phyloP scores from a whole-genome alignment of 2,888 invertebrate species.

The Tolmerus cingulatus region DNA sequence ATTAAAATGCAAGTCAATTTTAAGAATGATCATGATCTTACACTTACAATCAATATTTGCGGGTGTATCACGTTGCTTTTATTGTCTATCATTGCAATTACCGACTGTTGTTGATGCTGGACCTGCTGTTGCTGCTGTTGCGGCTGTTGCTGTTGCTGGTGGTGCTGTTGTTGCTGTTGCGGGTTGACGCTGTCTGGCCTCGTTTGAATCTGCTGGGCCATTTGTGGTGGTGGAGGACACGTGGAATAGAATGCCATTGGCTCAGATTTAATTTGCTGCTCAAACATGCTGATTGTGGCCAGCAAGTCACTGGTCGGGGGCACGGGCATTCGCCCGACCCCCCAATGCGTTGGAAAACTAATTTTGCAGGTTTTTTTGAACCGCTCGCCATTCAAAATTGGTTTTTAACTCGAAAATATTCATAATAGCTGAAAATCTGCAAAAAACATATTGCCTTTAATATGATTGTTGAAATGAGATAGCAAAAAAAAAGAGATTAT shows the following conservation, averaged over 20 bases:
- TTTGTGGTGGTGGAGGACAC: constrained; percentile 56
- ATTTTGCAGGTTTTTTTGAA: constrained; percentile 60
- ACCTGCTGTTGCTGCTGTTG: constrained; percentile 53
- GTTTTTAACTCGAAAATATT: background rate
- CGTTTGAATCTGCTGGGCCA: constrained; percentile 52
- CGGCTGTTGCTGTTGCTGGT: constrained; percentile 52
- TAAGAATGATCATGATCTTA: background rate
- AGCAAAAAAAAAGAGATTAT: background rate
- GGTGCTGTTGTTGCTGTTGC: constrained; percentile 57
- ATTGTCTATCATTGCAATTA: constrained; percentile 54
- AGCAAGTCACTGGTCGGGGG: constrained; percentile 71
- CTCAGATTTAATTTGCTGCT: constrained; percentile 75
- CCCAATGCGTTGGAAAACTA: constrained; percentile 71
- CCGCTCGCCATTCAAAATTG: constrained; percentile 47
- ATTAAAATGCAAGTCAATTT: background rate
- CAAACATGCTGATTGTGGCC: constrained; percentile 73
- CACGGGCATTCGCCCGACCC: constrained; percentile 71
- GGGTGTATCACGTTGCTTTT: constrained; percentile 63
- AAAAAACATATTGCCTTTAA: background rate
- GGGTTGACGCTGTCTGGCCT: constrained; percentile 1
- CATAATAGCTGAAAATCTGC: constrained; percentile 33
- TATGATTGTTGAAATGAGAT: background rate
- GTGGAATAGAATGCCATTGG: constrained; percentile 71
- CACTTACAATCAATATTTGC: constrained; percentile 52
- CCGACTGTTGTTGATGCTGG: constrained; percentile 65